A percentile compares a stretch with the other conserved stretches of the same genome.
Evolutionary conservation across 2,797 vertebrate genomes (phyloP).

Genomic region (Botia almorhae): DNA sequence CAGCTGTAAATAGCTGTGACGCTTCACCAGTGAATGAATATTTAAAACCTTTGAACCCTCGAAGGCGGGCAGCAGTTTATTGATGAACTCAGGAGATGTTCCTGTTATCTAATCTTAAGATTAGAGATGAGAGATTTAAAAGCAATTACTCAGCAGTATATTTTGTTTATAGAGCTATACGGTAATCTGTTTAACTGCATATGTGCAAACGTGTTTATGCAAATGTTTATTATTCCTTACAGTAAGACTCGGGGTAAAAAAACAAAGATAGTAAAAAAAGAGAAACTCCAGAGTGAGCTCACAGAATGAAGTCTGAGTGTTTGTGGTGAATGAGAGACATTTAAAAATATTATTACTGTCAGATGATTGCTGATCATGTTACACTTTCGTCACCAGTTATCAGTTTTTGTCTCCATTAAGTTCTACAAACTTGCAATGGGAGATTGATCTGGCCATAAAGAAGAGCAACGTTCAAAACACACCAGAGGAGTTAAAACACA

Average conservation of each 20-base stretch:
- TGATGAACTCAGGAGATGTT: neutral
- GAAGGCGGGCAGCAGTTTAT: neutral
- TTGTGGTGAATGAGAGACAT: neutral
- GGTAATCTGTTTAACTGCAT: neutral
- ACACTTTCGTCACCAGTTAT: neutral
- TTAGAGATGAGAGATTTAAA: neutral
- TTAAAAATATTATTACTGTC: neutral
- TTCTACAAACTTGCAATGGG: no score
- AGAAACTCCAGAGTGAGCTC: neutral
- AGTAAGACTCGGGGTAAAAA: neutral
- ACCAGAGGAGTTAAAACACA: constrained; percentile 7
- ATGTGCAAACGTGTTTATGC: neutral
- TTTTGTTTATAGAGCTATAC: neutral
- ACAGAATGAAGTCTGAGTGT: neutral
- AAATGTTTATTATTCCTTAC: neutral
- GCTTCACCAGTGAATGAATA: neutral
- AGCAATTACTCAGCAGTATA: neutral
- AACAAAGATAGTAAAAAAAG: neutral
- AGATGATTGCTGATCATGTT: neutral
- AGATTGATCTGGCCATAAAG: neutral
- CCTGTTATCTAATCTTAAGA: neutral
- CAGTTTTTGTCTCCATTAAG: neutral
- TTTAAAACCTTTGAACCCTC: neutral
- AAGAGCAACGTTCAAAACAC: neutral
- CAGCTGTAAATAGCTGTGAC: neutral